Conservation (phyloP, 2,888 invertebrate genomes). For the Poecilus cupreus region DNA sequence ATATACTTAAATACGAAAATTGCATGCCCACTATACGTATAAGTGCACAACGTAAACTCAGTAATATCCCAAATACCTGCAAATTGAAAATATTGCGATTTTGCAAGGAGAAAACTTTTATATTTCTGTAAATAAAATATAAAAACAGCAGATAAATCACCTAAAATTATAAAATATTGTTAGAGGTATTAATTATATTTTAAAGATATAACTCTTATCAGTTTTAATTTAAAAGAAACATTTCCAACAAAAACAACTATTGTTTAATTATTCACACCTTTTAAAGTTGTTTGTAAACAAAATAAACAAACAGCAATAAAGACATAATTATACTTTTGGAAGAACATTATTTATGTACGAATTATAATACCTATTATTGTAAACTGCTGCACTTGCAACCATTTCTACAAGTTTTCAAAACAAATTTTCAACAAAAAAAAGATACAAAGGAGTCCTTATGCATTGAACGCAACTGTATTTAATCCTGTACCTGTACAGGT, state of each 20-base stretch:
- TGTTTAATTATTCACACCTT: background rate
- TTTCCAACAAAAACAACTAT: slow-evolving; percentile 9
- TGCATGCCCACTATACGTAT: too few species aligned
- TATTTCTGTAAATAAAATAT: too few species aligned
- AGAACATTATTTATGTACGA: too few species aligned
- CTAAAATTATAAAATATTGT: too few species aligned
- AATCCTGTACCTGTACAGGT: slow-evolving; percentile 52
- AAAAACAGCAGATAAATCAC: too few species aligned
- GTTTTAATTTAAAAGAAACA: slow-evolving; percentile 13
- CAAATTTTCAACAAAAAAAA: slow-evolving; percentile 10
- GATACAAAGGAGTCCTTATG: background rate
- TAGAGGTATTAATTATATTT: too few species aligned
- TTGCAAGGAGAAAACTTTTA: too few species aligned
- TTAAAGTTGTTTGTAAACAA: background rate
- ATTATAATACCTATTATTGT: background rate
- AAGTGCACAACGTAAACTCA: too few species aligned
- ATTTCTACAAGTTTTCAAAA: slow-evolving; percentile 24
- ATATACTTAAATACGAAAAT: too few species aligned
- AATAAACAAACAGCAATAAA: background rate
- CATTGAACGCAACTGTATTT: slow-evolving; percentile 50
- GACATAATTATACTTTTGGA: background rate
- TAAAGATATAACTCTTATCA: background rate
- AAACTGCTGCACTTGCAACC: background rate
- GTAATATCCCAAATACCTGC: too few species aligned
- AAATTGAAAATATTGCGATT: too few species aligned